Base-by-base conservation (phyloP, 2,888 invertebrate genomes). In the Pecten maximus region DNA sequence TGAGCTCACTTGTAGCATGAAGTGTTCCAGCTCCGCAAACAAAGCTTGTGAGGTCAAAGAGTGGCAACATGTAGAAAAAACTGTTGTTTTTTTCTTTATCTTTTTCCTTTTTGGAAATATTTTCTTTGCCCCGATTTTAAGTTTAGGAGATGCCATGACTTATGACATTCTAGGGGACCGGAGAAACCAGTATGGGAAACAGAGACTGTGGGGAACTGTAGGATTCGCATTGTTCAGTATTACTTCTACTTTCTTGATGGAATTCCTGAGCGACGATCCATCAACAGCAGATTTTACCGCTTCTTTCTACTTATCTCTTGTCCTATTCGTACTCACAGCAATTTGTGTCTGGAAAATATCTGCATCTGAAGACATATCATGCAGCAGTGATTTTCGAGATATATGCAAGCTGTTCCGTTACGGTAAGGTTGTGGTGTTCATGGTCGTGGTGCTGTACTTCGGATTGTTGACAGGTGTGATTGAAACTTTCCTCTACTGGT, bases 401-500 rank as follows among this genome's bases (percentile, higher is more conserved):
- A 97, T 98, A 94, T 97, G 98, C 92, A 98, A 98, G 95, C 97
- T 98, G 89, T 97, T 98, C 92, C 98, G 98, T 96, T 98, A 98
- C 97, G 98, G 98, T 0, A 98, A 98, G 94, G 98, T 98, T 87
- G 98, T 98, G 54, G 97, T 98, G 87, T 98, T 99, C 95, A 98
- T 99, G 95, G 97, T 98, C 94, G 98, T 98, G 96, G 97, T 98
- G 87, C 98, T 98, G 95, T 97, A 98, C 44, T 97, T 98, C 94
- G 99, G 99, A 91, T 98, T 98, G 95, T 98, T 98, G 96, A 98
- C 98, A 98, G 98, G 98, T 48, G 98, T 98, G 96, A 98, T 98
- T 90, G 98, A 99, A 96, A 98, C 98, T 89, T 99, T 98, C 96
- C 97, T 99, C 50, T 99, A 98, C 96, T 97, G 98, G 95, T 98